phyloP scores from a whole-genome alignment of 2,113 vertebrate genomes.

The Labrus mixtus region DNA sequence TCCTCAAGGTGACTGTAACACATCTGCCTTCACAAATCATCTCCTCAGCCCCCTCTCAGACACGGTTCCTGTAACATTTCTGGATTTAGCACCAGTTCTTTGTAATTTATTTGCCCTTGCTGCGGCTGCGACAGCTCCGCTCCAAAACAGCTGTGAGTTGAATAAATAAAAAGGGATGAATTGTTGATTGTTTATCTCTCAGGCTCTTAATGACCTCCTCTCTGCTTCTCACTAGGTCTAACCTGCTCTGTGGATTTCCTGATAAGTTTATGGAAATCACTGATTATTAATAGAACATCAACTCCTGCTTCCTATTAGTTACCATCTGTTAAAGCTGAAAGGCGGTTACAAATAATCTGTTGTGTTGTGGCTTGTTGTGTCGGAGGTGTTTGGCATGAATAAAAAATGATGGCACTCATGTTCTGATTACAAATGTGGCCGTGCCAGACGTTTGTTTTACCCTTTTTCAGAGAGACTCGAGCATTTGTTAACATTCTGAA shows the following conservation, averaged over 20 bases:
- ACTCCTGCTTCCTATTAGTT: not conserved
- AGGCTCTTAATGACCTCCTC: not conserved
- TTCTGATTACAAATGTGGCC: not conserved
- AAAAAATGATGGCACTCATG: not conserved
- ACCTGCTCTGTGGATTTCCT: not conserved
- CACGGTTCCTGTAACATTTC: not conserved
- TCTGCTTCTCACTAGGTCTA: not conserved
- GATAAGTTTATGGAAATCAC: not conserved
- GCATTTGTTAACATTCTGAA: not conserved
- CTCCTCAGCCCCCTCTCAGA: conserved; percentile 17
- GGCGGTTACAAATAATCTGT: not conserved
- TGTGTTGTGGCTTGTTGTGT: not conserved
- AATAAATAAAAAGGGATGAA: not conserved
- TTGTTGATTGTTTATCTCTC: conserved; percentile 7
- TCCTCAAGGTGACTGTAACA: not conserved
- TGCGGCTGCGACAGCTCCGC: not conserved
- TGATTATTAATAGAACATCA: not conserved
- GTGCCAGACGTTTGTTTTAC: not conserved
- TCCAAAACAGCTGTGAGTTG: conserved; percentile 4
- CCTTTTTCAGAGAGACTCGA: not conserved
- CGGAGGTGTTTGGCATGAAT: not conserved
- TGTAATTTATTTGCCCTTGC: not conserved
- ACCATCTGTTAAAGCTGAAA: not conserved
- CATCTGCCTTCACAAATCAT: conserved; percentile 1
- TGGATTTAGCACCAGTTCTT: not conserved